Base-by-base conservation (phyloP, 2,797 vertebrate genomes). In the Peromyscus eremicus region DNA sequence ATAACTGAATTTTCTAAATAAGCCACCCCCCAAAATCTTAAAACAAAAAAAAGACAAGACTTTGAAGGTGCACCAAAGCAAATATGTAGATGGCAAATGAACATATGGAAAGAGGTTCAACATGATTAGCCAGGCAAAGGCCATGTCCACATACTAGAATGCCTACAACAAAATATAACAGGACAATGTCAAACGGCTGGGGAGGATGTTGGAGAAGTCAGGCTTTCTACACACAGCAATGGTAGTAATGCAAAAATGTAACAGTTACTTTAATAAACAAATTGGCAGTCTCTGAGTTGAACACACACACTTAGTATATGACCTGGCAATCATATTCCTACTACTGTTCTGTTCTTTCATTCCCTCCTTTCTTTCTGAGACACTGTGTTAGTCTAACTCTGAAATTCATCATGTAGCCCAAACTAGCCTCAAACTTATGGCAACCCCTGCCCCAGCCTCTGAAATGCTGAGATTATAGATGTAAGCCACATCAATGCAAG, bases 211-310 rank as follows among this genome's bases (percentile, higher is more conserved):
- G 68, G n/a, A 88, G 57, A 92, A 92, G 71, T 40, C 3, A 75
- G 34, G 68, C 76, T 80, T 91, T 81, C 85, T 49, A 76, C 2
- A 25, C 25, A 62, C 2, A 66, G 34, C n/a, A 68, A n/a, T 64
- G 64, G 27, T 27, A 11, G 70, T 37, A 86, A 95, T 17, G 34
- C 23, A 75, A 89, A 93, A 75, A 75, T 37, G 25, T 60, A 57
- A 92, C 8, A 92, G 83, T 9, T 19, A 76, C 57, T 92, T 17
- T 83, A 75, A 83, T 89, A 94, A 89, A 83, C 0, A 94, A 91
- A 86, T 0, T 23, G 64, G 46, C 23, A n/a, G 43, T 37, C 12
- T 70, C 60, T 43, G 9, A 84, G 62, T 46, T 85, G 62, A 85
- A 68, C 32, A 68, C 11, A 27, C 17, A 84, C 29, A 66, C 16